Base-by-base conservation (phyloP, 2,888 invertebrate species). In the Drosophila meridiana region DNA sequence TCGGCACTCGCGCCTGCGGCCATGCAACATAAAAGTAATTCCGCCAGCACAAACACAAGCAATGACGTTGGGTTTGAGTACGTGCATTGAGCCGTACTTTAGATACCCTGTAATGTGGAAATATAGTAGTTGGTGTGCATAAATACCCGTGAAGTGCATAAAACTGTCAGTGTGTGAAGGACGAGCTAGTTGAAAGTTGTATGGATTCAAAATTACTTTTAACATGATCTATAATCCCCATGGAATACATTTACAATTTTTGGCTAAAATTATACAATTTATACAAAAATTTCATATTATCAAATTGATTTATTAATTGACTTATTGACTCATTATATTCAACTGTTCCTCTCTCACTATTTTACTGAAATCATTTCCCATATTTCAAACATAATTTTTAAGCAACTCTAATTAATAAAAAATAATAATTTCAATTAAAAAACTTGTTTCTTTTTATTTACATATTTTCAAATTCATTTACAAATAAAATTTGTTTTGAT, bases 11-110 rank as follows among this genome's bases (percentile, higher is more conserved):
- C 47, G 73, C 67, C 78, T 73, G 32, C 7, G 69, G 87, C 34
- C 73, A 66, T 60, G 69, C 73, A 73, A 73, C 47, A 67, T 45
- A 72, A 81, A 82, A 81, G 73, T 77, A 76, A 76, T 81, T 84
- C 69, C 64, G 73, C 71, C 70, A 69, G 63, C 62, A 55, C 63
- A 76, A 83, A 72, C 77, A 82, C 48, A 64, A 45, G 40, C 72
- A 64, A 67, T 56, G 62, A 60, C 68, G 26, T 66, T 28, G 28
- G 30, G 26, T 47, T 45, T 8, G 4, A 34, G 34, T 20, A 11
- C 4, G 0, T 5, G 0, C 26, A 42, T 38, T 57, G n/a, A 48
- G 32, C 11, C 9, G 32, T 11, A 11, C 32, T 34, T 36, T 3
- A 32, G 9, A 79, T 79, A 75, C 67, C 52, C 80, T 79, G 47